Percentiles rank a stretch among this genome's conserved stretches.
These are phyloP conservation scores for Ctenochaetus hawaiiensis DNA, from an alignment of 2,797 vertebrate genomes.

Conservation along the genomic window DNA sequence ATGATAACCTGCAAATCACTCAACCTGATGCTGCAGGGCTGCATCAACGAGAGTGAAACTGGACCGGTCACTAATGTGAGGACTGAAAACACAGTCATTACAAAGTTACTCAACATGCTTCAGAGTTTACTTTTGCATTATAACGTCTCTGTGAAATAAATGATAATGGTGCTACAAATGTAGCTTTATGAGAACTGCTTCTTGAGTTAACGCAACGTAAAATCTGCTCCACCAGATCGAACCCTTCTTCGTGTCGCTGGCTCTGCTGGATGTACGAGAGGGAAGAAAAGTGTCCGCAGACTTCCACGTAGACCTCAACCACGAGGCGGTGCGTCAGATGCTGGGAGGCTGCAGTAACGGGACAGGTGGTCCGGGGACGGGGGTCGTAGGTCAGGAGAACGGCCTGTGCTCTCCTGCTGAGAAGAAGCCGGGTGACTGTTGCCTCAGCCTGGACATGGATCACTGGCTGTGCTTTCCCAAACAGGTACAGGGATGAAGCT, in stretches of 20 bases:
- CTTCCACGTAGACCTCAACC: slow-evolving; percentile 96
- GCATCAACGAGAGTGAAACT: slow-evolving; percentile 91
- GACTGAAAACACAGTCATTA: background rate
- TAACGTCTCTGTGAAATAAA: background rate
- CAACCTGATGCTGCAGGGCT: slow-evolving; percentile 93
- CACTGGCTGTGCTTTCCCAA: slow-evolving; percentile 94
- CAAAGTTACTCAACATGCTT: background rate
- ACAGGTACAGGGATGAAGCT: slow-evolving; percentile 85
- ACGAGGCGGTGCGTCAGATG: slow-evolving; percentile 85
- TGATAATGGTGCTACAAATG: background rate
- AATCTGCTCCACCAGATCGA: slow-evolving; percentile 87
- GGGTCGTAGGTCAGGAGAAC: slow-evolving; percentile 85
- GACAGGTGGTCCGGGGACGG: slow-evolving; percentile 28
- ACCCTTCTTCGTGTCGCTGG: slow-evolving; percentile 94
- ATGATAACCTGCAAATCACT: slow-evolving; percentile 93
- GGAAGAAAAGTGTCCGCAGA: slow-evolving; percentile 95
- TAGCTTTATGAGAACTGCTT: background rate
- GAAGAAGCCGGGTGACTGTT: slow-evolving; percentile 88
- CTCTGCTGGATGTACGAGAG: slow-evolving; percentile 92
- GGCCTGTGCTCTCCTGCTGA: slow-evolving; percentile 83
- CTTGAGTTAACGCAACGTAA: background rate
- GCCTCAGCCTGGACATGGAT: slow-evolving; percentile 89
- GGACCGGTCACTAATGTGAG: slow-evolving; percentile 94
- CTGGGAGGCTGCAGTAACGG: slow-evolving; percentile 68
- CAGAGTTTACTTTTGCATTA: background rate